Evolutionary conservation across 2,888 invertebrate species (phyloP).

Genomic region (Antheraea yamamai): DNA sequence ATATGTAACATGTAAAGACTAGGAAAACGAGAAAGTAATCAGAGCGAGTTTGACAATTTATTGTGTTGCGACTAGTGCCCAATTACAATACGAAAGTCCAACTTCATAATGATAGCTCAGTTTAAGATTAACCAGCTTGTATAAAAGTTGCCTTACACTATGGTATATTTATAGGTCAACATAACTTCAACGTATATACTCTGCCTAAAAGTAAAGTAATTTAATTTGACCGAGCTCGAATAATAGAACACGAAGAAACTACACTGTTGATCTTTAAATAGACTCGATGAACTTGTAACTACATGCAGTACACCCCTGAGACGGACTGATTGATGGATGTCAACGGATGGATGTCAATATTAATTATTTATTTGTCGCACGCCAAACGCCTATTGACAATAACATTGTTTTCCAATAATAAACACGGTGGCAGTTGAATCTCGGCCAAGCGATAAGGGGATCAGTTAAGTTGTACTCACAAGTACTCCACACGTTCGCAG

Average conservation of each 20-base stretch:
- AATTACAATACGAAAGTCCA: neutral
- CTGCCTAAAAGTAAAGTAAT: neutral
- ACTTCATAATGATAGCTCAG: neutral
- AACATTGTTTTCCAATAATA: constrained; percentile 53
- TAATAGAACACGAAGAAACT: neutral
- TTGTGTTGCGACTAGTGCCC: neutral
- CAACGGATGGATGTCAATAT: constrained; percentile 19
- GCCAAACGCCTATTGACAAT: constrained; percentile 47
- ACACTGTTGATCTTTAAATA: neutral
- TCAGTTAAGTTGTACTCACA: constrained; percentile 41
- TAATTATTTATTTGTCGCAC: constrained; percentile 24
- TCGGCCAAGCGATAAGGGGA: constrained; percentile 59
- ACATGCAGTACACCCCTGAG: neutral
- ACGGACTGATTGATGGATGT: constrained; percentile 32
- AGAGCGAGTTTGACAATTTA: neutral
- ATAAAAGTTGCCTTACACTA: neutral
- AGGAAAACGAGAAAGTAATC: neutral
- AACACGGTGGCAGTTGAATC: constrained; percentile 44
- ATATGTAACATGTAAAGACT: neutral
- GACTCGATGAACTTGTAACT: neutral
- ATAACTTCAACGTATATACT: neutral
- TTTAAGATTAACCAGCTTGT: neutral
- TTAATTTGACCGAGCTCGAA: constrained; percentile 1
- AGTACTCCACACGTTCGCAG: constrained; percentile 25
- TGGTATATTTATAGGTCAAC: neutral